Evolutionary conservation across 2,888 invertebrate genomes (phyloP), one percentile per base, ranked within the genome.

Genomic region (Pomacea canaliculata): DNA sequence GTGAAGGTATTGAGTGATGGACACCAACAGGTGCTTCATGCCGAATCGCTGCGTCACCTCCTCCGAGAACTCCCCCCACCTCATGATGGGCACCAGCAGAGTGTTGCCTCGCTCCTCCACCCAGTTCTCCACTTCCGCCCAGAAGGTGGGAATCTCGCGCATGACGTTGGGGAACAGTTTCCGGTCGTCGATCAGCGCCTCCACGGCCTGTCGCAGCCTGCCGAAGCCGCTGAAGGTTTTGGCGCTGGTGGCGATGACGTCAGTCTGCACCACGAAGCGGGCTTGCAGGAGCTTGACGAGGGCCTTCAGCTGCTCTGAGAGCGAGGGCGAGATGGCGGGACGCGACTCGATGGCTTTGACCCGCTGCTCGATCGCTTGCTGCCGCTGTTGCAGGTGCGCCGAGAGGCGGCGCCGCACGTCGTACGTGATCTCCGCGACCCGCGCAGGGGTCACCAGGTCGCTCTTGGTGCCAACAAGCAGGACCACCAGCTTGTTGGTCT

Each of bases 381-480:
- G 74, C 59, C 85, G 85, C 19, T 76, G 74, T 69, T 83, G 80
- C 8, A 87, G 76, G 78, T 87, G 86, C 0, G 75, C 76, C 16
- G 82, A 56, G 59, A 87, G 78, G 63, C 82, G 80, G 10, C 71
- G 75, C 48, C 82, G 80, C 1, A 87, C 87, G 48, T 85, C 84
- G 56, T 80, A 66, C 66, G 83, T 78, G 60, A 84, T 70, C 48
- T 81, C 69, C 46, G 76, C 59, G 18, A 71, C 70, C n/a, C 76
- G 69, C 7, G 81, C 76, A 27, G 80, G 73, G 19, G 78, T 79
- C 46, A 89, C 70, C 71, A 79, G 80, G 77, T 90, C 90, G 10
- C 85, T 78, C 63, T 90, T 87, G 0, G 90, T 90, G 18, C 89
- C 90, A 0, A 90, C 89, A 16, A 89, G 80, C 18, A 90, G 74